These are phyloP conservation scores for Tetramorium simillimum DNA, from an alignment of 1,140 invertebrate species.

Conservation along the genomic window DNA sequence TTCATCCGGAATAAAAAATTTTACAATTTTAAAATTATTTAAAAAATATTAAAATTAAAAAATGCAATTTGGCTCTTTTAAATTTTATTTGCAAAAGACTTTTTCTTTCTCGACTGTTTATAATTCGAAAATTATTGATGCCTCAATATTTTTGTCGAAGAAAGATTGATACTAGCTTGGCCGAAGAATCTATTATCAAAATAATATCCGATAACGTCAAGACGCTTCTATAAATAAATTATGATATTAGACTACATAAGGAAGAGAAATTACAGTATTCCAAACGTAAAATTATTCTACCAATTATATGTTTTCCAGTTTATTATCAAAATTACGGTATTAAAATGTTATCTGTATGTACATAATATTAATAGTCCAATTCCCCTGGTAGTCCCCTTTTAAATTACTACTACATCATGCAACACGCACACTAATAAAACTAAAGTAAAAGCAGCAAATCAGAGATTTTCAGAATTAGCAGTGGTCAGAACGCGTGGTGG, in stretches of 20 bases:
- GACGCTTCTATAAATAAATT: background rate
- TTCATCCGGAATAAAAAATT: too few species aligned
- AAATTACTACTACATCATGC: conserved; percentile 8
- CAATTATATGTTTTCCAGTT: background rate
- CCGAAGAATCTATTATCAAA: background rate
- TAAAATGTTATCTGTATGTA: conserved; percentile 10
- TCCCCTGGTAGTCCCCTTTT: background rate
- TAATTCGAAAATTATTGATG: background rate
- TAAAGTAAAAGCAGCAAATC: background rate
- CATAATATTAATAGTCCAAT: background rate
- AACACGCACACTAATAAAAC: background rate
- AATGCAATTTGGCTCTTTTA: background rate
- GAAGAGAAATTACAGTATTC: background rate
- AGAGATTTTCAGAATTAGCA: background rate
- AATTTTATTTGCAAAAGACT: background rate
- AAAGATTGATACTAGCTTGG: background rate
- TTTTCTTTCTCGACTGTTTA: background rate
- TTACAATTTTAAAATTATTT: background rate
- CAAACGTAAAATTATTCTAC: background rate
- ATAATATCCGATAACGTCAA: background rate
- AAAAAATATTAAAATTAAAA: background rate
- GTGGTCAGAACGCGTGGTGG: too few species aligned
- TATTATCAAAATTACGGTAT: conserved; percentile 3
- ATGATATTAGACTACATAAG: too few species aligned
- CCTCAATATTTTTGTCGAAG: background rate